phyloP scores from a whole-genome alignment of 2,797 vertebrate species.

The Coendou prehensilis region DNA sequence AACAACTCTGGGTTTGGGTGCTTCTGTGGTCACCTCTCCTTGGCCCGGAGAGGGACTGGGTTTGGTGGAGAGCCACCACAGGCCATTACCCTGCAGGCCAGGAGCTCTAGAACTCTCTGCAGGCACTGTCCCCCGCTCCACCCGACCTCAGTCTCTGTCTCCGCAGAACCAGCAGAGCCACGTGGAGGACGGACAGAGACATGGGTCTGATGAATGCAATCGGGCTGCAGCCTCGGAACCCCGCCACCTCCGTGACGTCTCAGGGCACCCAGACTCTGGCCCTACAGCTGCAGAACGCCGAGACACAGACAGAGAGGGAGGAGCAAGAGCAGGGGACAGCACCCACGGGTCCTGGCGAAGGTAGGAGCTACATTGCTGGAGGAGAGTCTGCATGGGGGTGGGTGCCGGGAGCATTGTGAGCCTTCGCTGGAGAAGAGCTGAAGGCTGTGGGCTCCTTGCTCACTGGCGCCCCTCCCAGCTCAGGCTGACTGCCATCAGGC shows the following conservation, averaged over 20 bases:
- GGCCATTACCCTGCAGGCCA: background rate
- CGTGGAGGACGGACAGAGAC: slow-evolving; percentile 97
- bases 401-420: background rate
- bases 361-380: slow-evolving; percentile 79
- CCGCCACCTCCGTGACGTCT: slow-evolving; percentile 96
- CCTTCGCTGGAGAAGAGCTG: background rate
- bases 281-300: slow-evolving; percentile 96
- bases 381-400: background rate
- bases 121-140: accelerated
- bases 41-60: background rate
- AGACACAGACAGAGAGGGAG: slow-evolving; percentile 98
- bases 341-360: slow-evolving; percentile 88
- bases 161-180: slow-evolving; percentile 94
- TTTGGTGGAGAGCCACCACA: background rate
- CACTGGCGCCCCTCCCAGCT: background rate
- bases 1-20: background rate
- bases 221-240: slow-evolving; percentile 97
- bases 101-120: background rate
- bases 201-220: slow-evolving; percentile 99
- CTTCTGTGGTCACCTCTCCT: background rate
- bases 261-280: slow-evolving; percentile 98
- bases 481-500: background rate
- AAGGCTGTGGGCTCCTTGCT: background rate
- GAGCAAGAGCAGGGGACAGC: slow-evolving; percentile 91
- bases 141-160: slow-evolving; percentile 72